A percentile compares a stretch with the other conserved stretches of the same genome.
Evolutionary conservation across 2,797 vertebrate species (phyloP).

Genomic region (Pseudopleuronectes americanus): DNA sequence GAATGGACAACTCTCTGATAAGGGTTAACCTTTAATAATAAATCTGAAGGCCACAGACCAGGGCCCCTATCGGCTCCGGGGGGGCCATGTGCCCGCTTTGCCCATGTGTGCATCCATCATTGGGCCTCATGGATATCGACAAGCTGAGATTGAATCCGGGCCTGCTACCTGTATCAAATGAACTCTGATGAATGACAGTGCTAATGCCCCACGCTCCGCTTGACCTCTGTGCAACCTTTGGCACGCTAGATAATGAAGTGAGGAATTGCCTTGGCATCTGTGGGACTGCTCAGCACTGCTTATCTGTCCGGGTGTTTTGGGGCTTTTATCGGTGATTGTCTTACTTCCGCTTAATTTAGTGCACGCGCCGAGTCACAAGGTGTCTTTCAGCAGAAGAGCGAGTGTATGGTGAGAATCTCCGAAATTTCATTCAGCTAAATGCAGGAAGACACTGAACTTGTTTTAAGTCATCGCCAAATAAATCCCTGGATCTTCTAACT

Average conservation of each 20-base stretch:
- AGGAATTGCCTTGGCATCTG: conserved; percentile 34
- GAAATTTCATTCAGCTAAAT: conserved; percentile 23
- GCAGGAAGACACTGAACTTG: neutral
- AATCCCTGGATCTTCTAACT: neutral
- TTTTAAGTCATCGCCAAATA: conserved; percentile 7
- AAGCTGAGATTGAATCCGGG: conserved; percentile 2
- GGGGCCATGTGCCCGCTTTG: too few relatives aligned
- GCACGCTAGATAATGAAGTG: conserved; percentile 43
- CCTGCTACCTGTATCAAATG: conserved; percentile 25
- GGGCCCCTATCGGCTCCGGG: too few relatives aligned
- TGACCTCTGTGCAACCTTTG: conserved; percentile 42
- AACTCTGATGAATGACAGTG: conserved; percentile 27
- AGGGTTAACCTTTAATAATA: too few relatives aligned
- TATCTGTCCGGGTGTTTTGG: conserved; percentile 50
- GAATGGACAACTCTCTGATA: too few relatives aligned
- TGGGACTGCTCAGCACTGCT: conserved; percentile 21
- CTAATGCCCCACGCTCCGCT: conserved; percentile 18
- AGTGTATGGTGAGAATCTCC: neutral
- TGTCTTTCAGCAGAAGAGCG: conserved; percentile 2
- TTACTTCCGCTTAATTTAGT: conserved; percentile 53
- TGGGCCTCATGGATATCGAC: neutral
- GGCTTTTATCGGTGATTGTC: conserved; percentile 45
- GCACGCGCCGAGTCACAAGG: conserved; percentile 11
- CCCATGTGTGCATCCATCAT: too few relatives aligned
- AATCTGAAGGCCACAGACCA: too few relatives aligned